Conservation (phyloP, 1,140 invertebrate genomes). For the Phocides pigmalion region DNA sequence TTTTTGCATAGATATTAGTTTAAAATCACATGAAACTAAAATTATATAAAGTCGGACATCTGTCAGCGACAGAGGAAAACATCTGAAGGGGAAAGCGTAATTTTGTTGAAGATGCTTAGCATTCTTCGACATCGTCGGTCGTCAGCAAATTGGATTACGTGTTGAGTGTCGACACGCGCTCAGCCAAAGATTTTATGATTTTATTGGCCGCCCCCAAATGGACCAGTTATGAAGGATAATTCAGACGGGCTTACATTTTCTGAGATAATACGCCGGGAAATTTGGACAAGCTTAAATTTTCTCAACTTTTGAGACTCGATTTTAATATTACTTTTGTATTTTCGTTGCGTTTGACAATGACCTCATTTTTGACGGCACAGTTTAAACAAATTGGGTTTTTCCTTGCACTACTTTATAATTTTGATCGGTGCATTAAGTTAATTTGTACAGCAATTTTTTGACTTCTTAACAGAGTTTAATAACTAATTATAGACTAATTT, state of each 20-base stretch:
- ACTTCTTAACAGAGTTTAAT: too few species aligned
- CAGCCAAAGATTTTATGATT: constrained; percentile 68
- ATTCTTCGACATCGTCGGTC: constrained; percentile 61
- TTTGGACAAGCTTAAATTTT: constrained; percentile 14
- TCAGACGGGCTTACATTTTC: constrained; percentile 27
- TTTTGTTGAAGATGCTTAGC: constrained; percentile 62
- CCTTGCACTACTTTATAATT: too few species aligned
- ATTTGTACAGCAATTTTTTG: too few species aligned
- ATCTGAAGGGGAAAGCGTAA: constrained; percentile 51
- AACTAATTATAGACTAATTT: too few species aligned
- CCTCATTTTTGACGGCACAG: background rate
- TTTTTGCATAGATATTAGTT: background rate
- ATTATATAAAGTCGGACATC: constrained; percentile 15
- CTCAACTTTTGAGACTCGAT: background rate
- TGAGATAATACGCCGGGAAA: constrained; percentile 17
- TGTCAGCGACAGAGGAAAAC: constrained; percentile 34
- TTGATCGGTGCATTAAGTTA: too few species aligned
- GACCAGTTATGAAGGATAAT: constrained; percentile 52
- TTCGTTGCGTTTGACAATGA: constrained; percentile 2
- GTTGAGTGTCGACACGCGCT: constrained; percentile 53
- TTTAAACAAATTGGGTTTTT: background rate
- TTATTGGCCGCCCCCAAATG: constrained; percentile 58
- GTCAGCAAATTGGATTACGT: constrained; percentile 75
- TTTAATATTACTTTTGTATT: background rate
- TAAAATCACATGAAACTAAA: background rate